phyloP scores from a whole-genome alignment of 2,797 vertebrate species.

The Aphelocoma californica region DNA sequence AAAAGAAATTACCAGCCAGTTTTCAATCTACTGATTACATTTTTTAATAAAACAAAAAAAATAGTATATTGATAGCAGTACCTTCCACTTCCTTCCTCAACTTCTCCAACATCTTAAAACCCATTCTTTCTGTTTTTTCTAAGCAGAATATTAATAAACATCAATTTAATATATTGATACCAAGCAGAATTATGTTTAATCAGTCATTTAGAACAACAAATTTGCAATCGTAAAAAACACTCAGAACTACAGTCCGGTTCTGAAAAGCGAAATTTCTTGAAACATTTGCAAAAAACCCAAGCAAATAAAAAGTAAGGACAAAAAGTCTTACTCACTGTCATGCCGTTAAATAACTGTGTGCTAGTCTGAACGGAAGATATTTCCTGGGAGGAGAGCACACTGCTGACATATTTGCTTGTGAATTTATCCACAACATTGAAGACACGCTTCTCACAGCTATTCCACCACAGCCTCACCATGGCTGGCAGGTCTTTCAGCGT shows the following conservation, averaged over 20 bases:
- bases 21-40: neutral
- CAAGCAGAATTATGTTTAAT: neutral
- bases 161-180: neutral
- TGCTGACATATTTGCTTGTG: conserved; percentile 92
- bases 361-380: conserved; percentile 92
- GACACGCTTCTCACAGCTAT: conserved; percentile 94
- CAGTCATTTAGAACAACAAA: neutral
- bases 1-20: neutral
- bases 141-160: neutral
- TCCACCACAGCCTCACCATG: conserved; percentile 99
- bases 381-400: conserved; percentile 91
- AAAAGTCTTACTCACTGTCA: conserved; percentile 85
- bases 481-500: conserved; percentile 93
- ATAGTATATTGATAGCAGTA: neutral
- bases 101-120: neutral
- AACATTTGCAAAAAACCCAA: neutral
- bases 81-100: neutral
- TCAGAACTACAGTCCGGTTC: neutral
- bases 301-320: neutral
- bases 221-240: neutral
- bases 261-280: neutral
- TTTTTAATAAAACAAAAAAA: neutral
- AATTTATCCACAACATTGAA: conserved; percentile 91
- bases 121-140: neutral
- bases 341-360: conserved; percentile 92